These are phyloP conservation scores for Pagrus major DNA, from an alignment of 2,113 vertebrate genomes.

Conservation along the genomic window DNA sequence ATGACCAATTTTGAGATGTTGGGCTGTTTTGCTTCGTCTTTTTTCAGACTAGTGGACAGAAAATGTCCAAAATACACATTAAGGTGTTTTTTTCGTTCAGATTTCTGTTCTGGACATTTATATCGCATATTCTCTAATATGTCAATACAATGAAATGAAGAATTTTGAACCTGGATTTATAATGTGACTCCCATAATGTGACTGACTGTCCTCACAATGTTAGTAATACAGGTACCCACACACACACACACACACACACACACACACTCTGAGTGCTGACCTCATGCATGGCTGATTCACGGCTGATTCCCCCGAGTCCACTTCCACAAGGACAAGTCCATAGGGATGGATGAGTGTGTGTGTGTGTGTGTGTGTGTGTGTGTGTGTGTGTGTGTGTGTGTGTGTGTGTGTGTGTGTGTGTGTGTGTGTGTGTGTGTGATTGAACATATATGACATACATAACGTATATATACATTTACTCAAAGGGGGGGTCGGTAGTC, in stretches of 20 bases:
- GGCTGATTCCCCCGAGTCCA: constrained; percentile 33
- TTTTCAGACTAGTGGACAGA: too few relatives aligned
- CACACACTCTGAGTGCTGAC: constrained; percentile 33
- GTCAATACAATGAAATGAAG: too few relatives aligned
- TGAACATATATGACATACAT: constrained; percentile 18
- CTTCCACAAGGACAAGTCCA: constrained; percentile 32
- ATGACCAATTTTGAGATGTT: too few relatives aligned
- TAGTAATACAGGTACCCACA: not conserved
- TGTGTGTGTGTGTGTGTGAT: constrained; percentile 23
- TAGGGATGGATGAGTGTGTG: constrained; percentile 1
- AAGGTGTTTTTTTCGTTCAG: too few relatives aligned
- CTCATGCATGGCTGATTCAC: constrained; percentile 61
- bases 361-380: constrained; percentile 30
- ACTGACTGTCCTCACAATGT: not conserved
- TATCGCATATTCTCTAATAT: too few relatives aligned
- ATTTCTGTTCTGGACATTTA: too few relatives aligned
- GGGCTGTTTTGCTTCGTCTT: too few relatives aligned
- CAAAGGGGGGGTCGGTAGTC: not conserved
- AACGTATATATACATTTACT: too few relatives aligned
- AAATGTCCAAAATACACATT: too few relatives aligned
- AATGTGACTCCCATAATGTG: not conserved
- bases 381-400: constrained; percentile 18
- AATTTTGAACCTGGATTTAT: too few relatives aligned
- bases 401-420: constrained; percentile 32
- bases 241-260: not conserved